Percentiles rank a stretch among this genome's conserved stretches.
Conservation (phyloP, 2,113 vertebrate species). For the Gobiocypris rarus region DNA sequence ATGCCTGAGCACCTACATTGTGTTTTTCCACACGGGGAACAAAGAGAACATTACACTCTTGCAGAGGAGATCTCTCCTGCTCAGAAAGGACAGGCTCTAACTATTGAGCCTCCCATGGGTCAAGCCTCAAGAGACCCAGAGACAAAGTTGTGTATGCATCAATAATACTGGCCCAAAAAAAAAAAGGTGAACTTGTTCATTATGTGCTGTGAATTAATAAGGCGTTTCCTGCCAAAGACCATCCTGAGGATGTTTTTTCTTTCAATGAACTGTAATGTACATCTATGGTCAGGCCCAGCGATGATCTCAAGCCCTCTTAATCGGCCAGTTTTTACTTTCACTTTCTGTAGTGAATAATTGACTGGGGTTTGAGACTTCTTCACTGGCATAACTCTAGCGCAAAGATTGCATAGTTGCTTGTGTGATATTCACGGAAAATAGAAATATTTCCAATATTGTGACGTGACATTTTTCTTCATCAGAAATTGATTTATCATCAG, state of each 20-base stretch:
- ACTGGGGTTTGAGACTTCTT: no score
- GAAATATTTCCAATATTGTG: no score
- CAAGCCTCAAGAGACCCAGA: background rate
- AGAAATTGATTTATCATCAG: no score
- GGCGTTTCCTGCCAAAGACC: background rate
- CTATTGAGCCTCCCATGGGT: constrained; percentile 2
- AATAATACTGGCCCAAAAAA: background rate
- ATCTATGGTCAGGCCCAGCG: background rate
- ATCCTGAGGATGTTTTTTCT: background rate
- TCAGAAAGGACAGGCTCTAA: constrained; percentile 36
- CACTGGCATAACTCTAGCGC: no score
- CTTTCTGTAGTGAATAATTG: no score
- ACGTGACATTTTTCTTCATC: no score
- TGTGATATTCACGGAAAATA: no score
- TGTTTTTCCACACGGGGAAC: constrained; percentile 40
- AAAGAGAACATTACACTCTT: constrained; percentile 45
- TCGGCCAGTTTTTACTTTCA: no score
- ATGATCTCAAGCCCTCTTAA: no score
- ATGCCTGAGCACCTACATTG: constrained; percentile 50
- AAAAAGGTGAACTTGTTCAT: constrained; percentile 6
- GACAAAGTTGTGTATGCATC: constrained; percentile 26
- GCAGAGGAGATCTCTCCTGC: constrained; percentile 31
- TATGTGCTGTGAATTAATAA: background rate
- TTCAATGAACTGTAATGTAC: background rate
- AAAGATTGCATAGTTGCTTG: no score